Evolutionary conservation across 2,797 vertebrate genomes (phyloP), one percentile per base, ranked within the genome.

Genomic region (Erithacus rubecula): DNA sequence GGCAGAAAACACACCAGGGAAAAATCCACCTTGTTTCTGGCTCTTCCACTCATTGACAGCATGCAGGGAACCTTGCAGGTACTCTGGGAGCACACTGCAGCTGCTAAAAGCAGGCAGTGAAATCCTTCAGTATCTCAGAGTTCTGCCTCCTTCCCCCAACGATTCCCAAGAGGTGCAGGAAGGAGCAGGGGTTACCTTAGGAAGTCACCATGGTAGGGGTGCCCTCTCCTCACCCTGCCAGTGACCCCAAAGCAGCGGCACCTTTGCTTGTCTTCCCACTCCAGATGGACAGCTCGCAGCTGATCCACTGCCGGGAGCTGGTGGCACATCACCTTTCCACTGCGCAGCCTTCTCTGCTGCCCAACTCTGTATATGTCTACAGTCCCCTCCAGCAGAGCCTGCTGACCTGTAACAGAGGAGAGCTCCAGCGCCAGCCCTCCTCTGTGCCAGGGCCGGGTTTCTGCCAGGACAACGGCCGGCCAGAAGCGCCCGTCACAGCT

Each of bases 291-390:
- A 99, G 99, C 96, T 98, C 98, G 6, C 98, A 99, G 98, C 97
- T 99, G 98, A 99, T 99, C 90, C 97, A 98, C 95, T 99, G 99
- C 97, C 98, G 99, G 97, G 99, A 99, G 98, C 98, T 99, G 0
- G 98, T 98, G 96, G 98, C 98, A 92, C 98, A 98, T 97, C 98
- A 98, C 97, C 99, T 99, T 97, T 99, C 98, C 98, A 97, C 98
- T 92, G 97, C 93, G 92, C 98, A 97, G 97, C 97, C 98, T 98
- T 98, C 99, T 98, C 98, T 98, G 97, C 98, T 98, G 98, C 98
- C 98, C 81, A 99, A 99, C 97, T 98, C 98, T 94, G 98, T 99
- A 96, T 99, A 99, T 98, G 98, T 99, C 98, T 99, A 99, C 98
- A 98, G 97, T 93, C 98, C 99, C 97, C 98, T 98, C 95, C 98